Base-by-base conservation (phyloP, 1,140 invertebrate genomes). In the Ditylenchus dipsaci region DNA sequence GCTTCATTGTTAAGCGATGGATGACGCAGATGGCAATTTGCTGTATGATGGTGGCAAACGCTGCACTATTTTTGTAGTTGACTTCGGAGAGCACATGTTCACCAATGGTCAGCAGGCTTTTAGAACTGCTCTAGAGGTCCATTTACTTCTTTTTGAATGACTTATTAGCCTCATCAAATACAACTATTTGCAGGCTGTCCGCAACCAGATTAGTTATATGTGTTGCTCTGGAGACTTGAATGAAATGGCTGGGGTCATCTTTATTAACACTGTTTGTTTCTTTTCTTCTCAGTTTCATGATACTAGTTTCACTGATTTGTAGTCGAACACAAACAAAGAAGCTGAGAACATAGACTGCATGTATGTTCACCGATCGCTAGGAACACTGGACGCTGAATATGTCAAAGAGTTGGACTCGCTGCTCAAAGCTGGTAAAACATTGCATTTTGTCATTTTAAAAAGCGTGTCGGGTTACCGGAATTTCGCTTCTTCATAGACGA, bases 41-140 rank as follows among this genome's bases (percentile, higher is more conserved):
- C 19, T 69, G 9, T 70, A 58, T 45, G 69, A 71, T 19, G 71
- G 71, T 9, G 69, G 69, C 27, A 71, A 73, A 1, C 29, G 53
- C 43, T 47, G 72, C 19, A 70, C 19, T 17, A 17, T 71, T 0
- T 71, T 72, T 45, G 57, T 71, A 9, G 30, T 71, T 19, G 67
- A 71, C 64, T 72, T 53, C 47, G 71, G 69, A 26, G 53, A 70
- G 15, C 27, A 62, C 29, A 71, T 71, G 69, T 71, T 71, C 27
- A 26, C 1, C 1, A 69, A 72, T 5, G 47, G 23, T 7, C 59
- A 64, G 30, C 38, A 47, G 23, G 29, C 60, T 29, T 73, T 71
- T 61, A 49, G 56, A 62, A 33, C 33, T 63, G 57, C 63, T 27
- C 61, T 65, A 3, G 57, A 65, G 63, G 63, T 5, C 33, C 57